Conservation (phyloP, 2,113 vertebrate genomes). For the Ariopsis seemanni region DNA sequence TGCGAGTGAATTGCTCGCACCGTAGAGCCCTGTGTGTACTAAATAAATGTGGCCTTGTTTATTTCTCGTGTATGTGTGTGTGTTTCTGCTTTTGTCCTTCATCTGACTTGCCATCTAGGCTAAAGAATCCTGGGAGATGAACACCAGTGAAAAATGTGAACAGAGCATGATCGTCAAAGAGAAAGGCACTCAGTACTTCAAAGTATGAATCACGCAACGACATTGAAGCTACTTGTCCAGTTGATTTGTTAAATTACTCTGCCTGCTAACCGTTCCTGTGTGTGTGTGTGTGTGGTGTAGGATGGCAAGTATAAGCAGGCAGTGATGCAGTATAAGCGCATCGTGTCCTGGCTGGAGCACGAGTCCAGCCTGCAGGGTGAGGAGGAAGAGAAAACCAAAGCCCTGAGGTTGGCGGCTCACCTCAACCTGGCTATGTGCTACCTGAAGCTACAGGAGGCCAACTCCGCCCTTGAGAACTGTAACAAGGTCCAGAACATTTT, state of each 20-base stretch:
- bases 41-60: neutral
- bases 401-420: conserved; percentile 86
- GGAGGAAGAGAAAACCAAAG: conserved; percentile 78
- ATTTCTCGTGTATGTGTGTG: neutral
- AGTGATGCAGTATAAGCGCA: conserved; percentile 90
- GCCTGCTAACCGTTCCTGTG: neutral
- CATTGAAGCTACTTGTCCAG: neutral
- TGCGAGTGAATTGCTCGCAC: too few relatives aligned
- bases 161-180: conserved; percentile 92
- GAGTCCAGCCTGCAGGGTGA: conserved; percentile 79
- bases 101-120: conserved; percentile 70
- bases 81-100: neutral
- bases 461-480: conserved; percentile 85
- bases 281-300: conserved; percentile 62
- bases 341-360: conserved; percentile 91
- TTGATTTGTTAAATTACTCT: neutral
- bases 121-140: conserved; percentile 99
- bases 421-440: conserved; percentile 96
- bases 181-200: conserved; percentile 93
- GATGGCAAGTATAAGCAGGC: conserved; percentile 91
- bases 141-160: conserved; percentile 86
- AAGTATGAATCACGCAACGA: conserved; percentile 75
- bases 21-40: too few relatives aligned
- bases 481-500: conserved; percentile 80
- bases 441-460: conserved; percentile 88